Evolutionary conservation across 2,113 vertebrate species (phyloP).

Genomic region (Chascanopsetta lugubris): DNA sequence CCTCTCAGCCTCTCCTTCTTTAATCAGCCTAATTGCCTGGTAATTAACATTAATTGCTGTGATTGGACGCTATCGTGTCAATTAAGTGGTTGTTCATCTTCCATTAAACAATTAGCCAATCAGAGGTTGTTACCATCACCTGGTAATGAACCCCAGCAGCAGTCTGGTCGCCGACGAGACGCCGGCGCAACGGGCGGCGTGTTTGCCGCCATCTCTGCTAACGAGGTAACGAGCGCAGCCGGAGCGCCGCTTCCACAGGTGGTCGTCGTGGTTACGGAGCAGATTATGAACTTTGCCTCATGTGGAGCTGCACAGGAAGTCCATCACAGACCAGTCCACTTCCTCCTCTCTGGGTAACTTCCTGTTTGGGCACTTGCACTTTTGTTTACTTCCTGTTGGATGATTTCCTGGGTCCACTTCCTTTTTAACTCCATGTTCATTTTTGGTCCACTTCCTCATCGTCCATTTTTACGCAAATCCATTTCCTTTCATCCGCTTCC

Average conservation of each 20-base stretch:
- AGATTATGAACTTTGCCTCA: not conserved
- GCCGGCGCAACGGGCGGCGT: constrained; percentile 1
- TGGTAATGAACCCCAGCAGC: constrained; percentile 35
- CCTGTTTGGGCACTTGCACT: not conserved
- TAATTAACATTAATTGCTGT: constrained; percentile 65
- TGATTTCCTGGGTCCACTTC: too few relatives aligned
- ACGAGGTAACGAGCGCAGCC: constrained; percentile 28
- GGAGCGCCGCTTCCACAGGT: constrained; percentile 4
- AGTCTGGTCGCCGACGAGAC: constrained; percentile 44
- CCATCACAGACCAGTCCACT: not conserved
- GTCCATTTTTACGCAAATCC: too few relatives aligned
- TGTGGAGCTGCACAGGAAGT: too few relatives aligned
- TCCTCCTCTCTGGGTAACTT: not conserved
- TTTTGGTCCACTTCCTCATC: too few relatives aligned
- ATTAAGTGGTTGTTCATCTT: constrained; percentile 61
- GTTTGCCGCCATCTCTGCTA: constrained; percentile 1
- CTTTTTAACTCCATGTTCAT: too few relatives aligned
- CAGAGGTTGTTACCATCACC: constrained; percentile 52
- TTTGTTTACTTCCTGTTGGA: too few relatives aligned
- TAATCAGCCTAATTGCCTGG: constrained; percentile 41
- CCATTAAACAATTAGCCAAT: constrained; percentile 68
- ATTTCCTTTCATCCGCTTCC: too few relatives aligned
- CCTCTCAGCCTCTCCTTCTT: not conserved
- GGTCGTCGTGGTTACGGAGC: not conserved
- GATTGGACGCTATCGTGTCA: constrained; percentile 59